Evolutionary conservation across 1,140 invertebrate species (phyloP), one percentile per base, ranked within the genome.

Genomic region (Aleiodes sp.): DNA sequence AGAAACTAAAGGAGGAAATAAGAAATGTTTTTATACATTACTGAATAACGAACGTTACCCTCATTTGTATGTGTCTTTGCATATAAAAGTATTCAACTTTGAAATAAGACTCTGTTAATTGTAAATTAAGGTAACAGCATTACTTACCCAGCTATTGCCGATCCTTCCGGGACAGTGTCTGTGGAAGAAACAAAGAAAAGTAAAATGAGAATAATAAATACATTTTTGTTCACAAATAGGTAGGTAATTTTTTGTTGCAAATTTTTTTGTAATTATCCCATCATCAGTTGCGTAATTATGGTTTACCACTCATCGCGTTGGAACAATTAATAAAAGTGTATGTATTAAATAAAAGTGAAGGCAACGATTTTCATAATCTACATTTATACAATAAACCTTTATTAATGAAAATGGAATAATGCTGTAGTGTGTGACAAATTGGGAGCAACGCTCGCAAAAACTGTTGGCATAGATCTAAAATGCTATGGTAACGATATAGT

Each of bases 381-480:
- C 74, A 74, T 75, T 72, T 70, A 74, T 71, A 72, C 79, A 81
- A 83, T 81, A 83, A 77, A 78, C 75, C 81, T 84, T 83, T 84
- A 84, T 85, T 84, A 85, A 78, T 72, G 26, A 74, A 82, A 85
- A 85, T 82, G 82, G 81, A 79, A 84, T 85, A 84, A 84, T 85
- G 80, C 82, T 81, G 80, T 77, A 82, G 80, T 84, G 82, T 84
- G 84, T 85, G 83, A 84, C 84, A 85, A 85, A 85, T 85, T 85
- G 84, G 82, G 82, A 85, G 82, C 82, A 84, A 85, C 78, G 82
- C 74, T 79, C 82, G 82, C 75, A 75, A 72, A 68, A n/a, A 70
- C 67, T 72, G 65, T 70, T 63, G 60, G 60, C 41, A 33, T 16
- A 57, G 41, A 10, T 35, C 31, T 35, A 4, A 35, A 35, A 35